These are phyloP conservation scores for Cettia cetti DNA, from an alignment of 2,113 vertebrate genomes.

Conservation along the genomic window DNA sequence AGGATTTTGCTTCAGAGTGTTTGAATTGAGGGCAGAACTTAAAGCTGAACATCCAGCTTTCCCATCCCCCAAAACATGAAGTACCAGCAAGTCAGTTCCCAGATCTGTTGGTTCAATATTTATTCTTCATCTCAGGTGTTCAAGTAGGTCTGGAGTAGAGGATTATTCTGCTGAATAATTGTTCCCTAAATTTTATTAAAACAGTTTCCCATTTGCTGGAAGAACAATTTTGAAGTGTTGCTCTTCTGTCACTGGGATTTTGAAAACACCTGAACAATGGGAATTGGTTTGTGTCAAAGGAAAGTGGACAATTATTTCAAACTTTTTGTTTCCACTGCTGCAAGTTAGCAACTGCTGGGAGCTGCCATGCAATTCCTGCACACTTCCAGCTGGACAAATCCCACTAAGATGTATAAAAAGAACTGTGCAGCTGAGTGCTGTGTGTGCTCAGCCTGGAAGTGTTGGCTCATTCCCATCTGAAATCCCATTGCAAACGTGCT, in stretches of 20 bases:
- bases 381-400: constrained; percentile 34
- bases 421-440: not conserved
- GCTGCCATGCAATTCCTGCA: constrained; percentile 28
- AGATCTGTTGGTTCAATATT: not conserved
- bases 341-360: constrained; percentile 32
- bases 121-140: not conserved
- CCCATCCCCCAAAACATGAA: not conserved
- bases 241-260: constrained; percentile 18
- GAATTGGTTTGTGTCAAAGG: constrained; percentile 51
- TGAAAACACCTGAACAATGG: constrained; percentile 11
- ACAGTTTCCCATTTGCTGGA: constrained; percentile 9
- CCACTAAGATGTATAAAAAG: not conserved
- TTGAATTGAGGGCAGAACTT: not conserved
- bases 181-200: not conserved
- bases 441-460: not conserved
- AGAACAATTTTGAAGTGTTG: not conserved
- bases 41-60: not conserved
- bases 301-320: constrained; percentile 47
- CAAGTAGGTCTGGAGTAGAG: not conserved
- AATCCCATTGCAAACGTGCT: not conserved
- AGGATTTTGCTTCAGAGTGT: not conserved
- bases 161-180: not conserved
- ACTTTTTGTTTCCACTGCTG: constrained; percentile 45
- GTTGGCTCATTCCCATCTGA: not conserved
- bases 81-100: not conserved